These are phyloP conservation scores for Cyclopterus lumpus DNA, from an alignment of 2,797 vertebrate genomes.

Conservation along the genomic window DNA sequence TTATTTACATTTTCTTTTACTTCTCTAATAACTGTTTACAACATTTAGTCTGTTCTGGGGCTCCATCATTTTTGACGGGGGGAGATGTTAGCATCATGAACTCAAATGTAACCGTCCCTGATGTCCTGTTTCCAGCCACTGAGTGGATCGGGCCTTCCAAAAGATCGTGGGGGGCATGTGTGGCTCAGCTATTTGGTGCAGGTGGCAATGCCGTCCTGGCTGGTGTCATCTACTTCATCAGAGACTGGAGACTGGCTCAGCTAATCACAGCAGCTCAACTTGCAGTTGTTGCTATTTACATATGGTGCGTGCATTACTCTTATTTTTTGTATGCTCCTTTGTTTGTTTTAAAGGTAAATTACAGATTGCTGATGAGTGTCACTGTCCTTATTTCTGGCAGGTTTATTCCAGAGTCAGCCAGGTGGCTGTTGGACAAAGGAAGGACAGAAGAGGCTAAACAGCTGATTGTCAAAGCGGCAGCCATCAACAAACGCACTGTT, in stretches of 20 bases:
- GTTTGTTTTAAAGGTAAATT: not conserved
- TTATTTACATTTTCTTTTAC: not conserved
- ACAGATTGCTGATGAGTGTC: not conserved
- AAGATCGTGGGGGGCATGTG: constrained; percentile 80
- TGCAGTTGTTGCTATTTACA: constrained; percentile 75
- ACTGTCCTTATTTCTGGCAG: constrained; percentile 63
- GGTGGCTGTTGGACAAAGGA: constrained; percentile 85
- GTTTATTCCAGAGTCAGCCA: constrained; percentile 88
- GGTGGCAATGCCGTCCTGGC: constrained; percentile 80
- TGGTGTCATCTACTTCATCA: constrained; percentile 81
- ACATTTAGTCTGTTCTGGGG: not conserved
- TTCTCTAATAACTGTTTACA: not conserved
- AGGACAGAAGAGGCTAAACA: constrained; percentile 81
- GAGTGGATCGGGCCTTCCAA: constrained; percentile 87
- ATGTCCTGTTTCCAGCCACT: constrained; percentile 72
- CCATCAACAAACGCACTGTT: constrained; percentile 79
- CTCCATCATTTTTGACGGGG: not conserved
- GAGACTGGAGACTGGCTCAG: constrained; percentile 87
- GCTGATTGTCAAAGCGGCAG: constrained; percentile 83
- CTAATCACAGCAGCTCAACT: constrained; percentile 72
- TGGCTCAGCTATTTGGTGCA: constrained; percentile 75
- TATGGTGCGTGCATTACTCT: constrained; percentile 79
- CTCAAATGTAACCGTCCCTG: not conserved
- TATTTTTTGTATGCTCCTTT: not conserved
- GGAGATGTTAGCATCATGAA: not conserved